phyloP scores from a whole-genome alignment of 1,140 invertebrate genomes.

The Dendrolimus kikuchii region DNA sequence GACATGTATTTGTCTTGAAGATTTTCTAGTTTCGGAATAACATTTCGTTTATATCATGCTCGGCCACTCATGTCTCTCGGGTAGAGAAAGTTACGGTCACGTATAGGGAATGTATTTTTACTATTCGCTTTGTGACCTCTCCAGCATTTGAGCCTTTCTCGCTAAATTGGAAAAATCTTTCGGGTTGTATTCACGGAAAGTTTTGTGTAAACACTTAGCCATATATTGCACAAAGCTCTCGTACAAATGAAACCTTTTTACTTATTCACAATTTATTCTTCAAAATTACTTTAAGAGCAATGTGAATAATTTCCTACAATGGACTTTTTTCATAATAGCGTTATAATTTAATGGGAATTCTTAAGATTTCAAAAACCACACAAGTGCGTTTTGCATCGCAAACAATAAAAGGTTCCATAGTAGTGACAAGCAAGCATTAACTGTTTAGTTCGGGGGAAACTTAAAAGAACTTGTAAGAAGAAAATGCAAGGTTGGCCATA shows the following conservation, averaged over 20 bases:
- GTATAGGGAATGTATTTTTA: constrained; percentile 40
- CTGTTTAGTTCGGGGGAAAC: too few relatives aligned
- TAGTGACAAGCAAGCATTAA: too few relatives aligned
- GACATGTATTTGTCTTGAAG: constrained; percentile 14
- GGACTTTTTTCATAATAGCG: too few relatives aligned
- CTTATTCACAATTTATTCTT: constrained; percentile 8
- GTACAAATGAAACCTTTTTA: constrained; percentile 20
- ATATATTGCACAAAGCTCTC: constrained; percentile 1
- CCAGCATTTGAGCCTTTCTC: constrained; percentile 34
- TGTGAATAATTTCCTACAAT: too few relatives aligned
- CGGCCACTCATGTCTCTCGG: constrained; percentile 24
- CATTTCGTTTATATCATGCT: constrained; percentile 38
- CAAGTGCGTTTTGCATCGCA: too few relatives aligned
- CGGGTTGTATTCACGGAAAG: constrained; percentile 32
- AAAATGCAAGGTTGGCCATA: too few relatives aligned
- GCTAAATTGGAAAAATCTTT: constrained; percentile 49
- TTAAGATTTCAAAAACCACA: too few relatives aligned
- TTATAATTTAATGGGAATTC: too few relatives aligned
- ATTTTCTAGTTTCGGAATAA: constrained; percentile 26
- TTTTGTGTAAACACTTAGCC: constrained; percentile 28
- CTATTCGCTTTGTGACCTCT: constrained; percentile 38
- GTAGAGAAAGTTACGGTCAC: constrained; percentile 36
- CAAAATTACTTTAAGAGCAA: background rate
- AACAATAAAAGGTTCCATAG: too few relatives aligned
- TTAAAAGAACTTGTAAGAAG: too few relatives aligned